Base-by-base conservation (phyloP, 2,113 vertebrate genomes). In the Mesocricetus auratus region DNA sequence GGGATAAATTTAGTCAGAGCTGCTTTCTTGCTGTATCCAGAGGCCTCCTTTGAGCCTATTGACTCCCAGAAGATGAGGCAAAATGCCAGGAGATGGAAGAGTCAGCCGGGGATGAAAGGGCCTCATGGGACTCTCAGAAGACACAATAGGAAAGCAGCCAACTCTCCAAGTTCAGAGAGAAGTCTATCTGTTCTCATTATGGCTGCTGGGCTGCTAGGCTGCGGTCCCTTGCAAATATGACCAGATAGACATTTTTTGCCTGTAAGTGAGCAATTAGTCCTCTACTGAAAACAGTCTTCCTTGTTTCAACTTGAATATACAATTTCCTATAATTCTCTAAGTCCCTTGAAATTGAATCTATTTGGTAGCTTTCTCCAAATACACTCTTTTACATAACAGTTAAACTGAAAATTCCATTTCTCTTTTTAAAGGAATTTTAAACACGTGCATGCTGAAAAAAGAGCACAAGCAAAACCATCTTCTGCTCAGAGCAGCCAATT, bases 241-340 rank as follows among this genome's bases (percentile, higher is more conserved):
- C 33, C 75, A 93, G 39, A 33, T 11, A 85, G 68, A 89, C n/a
- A 19, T 74, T 94, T 94, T 53, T 71, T 83, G 58, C 66, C 56
- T 94, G 29, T 26, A 90, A 81, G 73, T 93, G 60, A 89, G 42
- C n/a, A 75, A 71, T 92, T 83, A 53, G 39, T 69, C 47, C 71
- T 93, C 47, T 73, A 66, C 12, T 79, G 31, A 12, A 74, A 95
- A 86, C 33, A 88, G 58, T 22, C 15, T 96, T 97, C 94, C 78
- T 87, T 89, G 26, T 91, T 97, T 93, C 66, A 15, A 82, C n/a
- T 96, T 66, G 33, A 91, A 86, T 87, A 47, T 60, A 86, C 71
- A 94, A 74, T 96, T 96, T 91, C 58, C 89, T 95, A 22, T 91
- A 79, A 89, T 95, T 89, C 60, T 91, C 45, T 60, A 73, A 91